Conservation (phyloP, 2,888 invertebrate species). For the Erebia palarica region DNA sequence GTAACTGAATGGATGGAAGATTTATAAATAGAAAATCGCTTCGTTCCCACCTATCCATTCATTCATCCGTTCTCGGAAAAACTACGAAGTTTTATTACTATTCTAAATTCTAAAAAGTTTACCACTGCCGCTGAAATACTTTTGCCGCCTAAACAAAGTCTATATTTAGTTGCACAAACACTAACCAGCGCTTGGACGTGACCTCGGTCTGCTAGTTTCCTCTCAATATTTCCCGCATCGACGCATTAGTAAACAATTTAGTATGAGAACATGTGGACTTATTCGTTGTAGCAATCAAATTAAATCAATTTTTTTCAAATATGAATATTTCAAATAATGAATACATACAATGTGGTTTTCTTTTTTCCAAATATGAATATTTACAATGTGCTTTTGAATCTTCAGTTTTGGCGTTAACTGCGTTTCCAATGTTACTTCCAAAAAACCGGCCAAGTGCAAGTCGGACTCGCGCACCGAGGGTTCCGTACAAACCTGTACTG, state of each 20-base stretch:
- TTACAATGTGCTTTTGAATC: too few relatives aligned
- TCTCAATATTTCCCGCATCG: slow-evolving; percentile 46
- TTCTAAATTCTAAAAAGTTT: slow-evolving; percentile 38
- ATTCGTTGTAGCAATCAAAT: not conserved
- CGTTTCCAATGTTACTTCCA: too few relatives aligned
- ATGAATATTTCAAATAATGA: too few relatives aligned
- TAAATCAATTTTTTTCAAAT: too few relatives aligned
- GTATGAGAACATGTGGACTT: slow-evolving; percentile 1
- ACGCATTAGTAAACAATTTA: slow-evolving; percentile 50
- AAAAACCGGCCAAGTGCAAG: too few relatives aligned
- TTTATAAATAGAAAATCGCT: slow-evolving; percentile 13
- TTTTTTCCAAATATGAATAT: too few relatives aligned
- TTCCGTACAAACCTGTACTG: too few relatives aligned
- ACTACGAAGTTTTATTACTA: slow-evolving; percentile 40
- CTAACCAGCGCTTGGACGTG: slow-evolving; percentile 51
- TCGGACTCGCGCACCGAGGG: too few relatives aligned
- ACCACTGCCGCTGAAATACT: slow-evolving; percentile 49
- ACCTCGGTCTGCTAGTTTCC: slow-evolving; percentile 49
- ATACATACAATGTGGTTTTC: too few relatives aligned
- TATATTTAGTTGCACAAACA: slow-evolving; percentile 52
- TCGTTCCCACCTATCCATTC: slow-evolving; percentile 27
- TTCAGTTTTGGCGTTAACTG: too few relatives aligned
- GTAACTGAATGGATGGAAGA: slow-evolving; percentile 17
- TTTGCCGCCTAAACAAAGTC: slow-evolving; percentile 55
- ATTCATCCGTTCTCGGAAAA: slow-evolving; percentile 41